Conservation (phyloP, 2,797 vertebrate genomes). For the Falco cherrug region DNA sequence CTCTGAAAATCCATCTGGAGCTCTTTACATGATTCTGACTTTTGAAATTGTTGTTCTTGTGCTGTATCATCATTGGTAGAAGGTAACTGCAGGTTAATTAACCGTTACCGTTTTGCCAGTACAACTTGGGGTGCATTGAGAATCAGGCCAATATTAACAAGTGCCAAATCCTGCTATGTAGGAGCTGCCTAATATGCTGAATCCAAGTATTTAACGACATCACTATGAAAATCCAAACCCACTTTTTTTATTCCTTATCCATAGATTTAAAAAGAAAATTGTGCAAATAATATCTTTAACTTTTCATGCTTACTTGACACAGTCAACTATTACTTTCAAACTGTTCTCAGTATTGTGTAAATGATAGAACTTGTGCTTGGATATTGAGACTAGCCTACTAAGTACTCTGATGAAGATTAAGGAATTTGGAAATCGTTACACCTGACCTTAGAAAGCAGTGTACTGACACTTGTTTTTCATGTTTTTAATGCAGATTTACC, state of each 20-base stretch:
- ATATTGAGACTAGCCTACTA: neutral
- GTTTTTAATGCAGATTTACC: neutral
- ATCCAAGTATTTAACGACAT: neutral
- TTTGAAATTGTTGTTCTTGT: neutral
- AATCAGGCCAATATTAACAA: neutral
- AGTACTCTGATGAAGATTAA: neutral
- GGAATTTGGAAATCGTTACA: neutral
- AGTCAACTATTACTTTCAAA: neutral
- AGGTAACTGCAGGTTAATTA: neutral
- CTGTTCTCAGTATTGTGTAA: neutral
- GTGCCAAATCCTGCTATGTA: neutral
- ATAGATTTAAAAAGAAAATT: neutral
- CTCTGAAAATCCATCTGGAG: neutral
- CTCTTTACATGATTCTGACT: neutral
- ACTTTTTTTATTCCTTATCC: neutral
- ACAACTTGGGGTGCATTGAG: accelerated
- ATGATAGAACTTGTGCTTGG: neutral
- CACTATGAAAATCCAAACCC: neutral
- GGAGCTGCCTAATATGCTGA: neutral
- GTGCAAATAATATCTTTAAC: neutral
- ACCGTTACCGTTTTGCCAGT: neutral
- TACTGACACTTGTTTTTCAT: neutral
- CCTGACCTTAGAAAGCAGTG: neutral
- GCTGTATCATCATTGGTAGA: neutral
- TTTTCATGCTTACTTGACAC: neutral